These are phyloP conservation scores for Spea multiplicata DNA, from an alignment of 2,113 vertebrate genomes.

Conservation along the genomic window DNA sequence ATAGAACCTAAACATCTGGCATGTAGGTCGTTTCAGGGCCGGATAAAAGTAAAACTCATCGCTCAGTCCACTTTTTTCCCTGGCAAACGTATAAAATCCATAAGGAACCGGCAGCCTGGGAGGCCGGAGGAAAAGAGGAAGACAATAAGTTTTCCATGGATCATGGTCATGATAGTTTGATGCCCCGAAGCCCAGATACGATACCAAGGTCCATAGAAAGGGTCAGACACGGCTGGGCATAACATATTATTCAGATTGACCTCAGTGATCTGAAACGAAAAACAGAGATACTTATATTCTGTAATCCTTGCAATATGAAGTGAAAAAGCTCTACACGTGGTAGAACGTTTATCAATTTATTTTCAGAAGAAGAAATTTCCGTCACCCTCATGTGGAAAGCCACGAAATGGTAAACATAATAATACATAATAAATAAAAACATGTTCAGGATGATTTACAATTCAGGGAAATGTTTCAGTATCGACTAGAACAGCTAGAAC, in stretches of 20 bases:
- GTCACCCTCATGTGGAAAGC: too few species aligned
- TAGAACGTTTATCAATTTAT: too few species aligned
- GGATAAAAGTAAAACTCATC: not conserved
- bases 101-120: constrained; percentile 69
- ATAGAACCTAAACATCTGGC: not conserved
- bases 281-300: not conserved
- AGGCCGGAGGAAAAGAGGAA: constrained; percentile 74
- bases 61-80: constrained; percentile 89
- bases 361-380: too few species aligned
- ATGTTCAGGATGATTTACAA: too few species aligned
- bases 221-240: constrained; percentile 95
- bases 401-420: too few species aligned
- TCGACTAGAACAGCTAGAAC: too few species aligned
- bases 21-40: not conserved
- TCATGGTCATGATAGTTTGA: constrained; percentile 91
- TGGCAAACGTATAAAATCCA: constrained; percentile 78
- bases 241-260: constrained; percentile 99
- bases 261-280: constrained; percentile 77
- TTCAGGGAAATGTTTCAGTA: too few species aligned
- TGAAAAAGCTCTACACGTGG: too few species aligned
- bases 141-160: constrained; percentile 90
- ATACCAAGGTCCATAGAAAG: constrained; percentile 97
- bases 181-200: constrained; percentile 93
- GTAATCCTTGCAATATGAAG: too few species aligned
- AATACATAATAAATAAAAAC: too few species aligned